Conservation (phyloP, 2,888 invertebrate genomes). For the Drosophila cognata region DNA sequence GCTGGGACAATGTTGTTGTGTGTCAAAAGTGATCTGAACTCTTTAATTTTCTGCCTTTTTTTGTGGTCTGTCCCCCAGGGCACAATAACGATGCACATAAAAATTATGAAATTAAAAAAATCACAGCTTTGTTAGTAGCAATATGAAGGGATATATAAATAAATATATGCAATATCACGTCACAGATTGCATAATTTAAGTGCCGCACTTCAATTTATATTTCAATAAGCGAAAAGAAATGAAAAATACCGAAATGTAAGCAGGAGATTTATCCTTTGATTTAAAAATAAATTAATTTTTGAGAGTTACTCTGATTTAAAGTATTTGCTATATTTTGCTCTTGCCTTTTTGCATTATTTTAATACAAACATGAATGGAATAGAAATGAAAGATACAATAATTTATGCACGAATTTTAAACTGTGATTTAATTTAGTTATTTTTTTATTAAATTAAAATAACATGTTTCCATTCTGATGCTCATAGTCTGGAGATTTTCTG, state of each 20-base stretch:
- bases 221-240: background rate
- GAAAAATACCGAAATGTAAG: background rate
- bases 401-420: background rate
- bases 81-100: constrained; percentile 4
- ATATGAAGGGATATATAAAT: background rate
- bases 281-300: background rate
- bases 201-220: background rate
- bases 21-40: constrained; percentile 26
- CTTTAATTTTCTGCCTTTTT: background rate
- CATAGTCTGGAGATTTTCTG: background rate
- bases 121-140: constrained; percentile 8
- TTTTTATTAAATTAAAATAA: background rate
- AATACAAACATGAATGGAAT: background rate
- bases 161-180: background rate
- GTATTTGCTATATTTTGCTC: background rate
- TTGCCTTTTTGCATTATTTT: background rate
- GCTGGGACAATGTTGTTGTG: constrained; percentile 48
- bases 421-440: background rate
- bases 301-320: background rate
- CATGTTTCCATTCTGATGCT: background rate
- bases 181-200: constrained; percentile 1
- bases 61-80: background rate
- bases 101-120: constrained; percentile 8
- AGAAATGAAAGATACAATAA: background rate
- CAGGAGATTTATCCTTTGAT: background rate